phyloP scores from a whole-genome alignment of 1,140 invertebrate genomes.

The Microvelia longipes region DNA sequence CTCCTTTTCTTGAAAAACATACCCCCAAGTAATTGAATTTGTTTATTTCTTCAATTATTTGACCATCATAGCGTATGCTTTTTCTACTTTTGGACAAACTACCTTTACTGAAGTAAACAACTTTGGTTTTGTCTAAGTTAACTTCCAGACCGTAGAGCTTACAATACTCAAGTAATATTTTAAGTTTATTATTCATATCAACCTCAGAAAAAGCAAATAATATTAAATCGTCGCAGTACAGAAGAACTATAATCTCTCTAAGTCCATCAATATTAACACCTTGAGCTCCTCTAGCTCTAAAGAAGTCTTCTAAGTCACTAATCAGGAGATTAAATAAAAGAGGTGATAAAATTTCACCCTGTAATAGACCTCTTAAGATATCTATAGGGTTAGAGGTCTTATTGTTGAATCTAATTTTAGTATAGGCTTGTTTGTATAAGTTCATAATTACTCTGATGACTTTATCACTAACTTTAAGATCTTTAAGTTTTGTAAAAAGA shows the following conservation, averaged over 20 bases:
- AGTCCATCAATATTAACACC: constrained; percentile 10
- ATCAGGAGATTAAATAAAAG: constrained; percentile 17
- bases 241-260: constrained; percentile 4
- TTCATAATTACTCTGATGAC: constrained; percentile 2
- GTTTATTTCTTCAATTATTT: constrained; percentile 1
- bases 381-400: background rate
- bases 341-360: constrained; percentile 13
- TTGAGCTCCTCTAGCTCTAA: constrained; percentile 8
- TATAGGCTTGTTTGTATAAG: constrained; percentile 4
- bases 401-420: constrained; percentile 3
- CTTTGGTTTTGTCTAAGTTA: constrained; percentile 18
- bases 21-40: constrained; percentile 9
- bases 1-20: constrained; percentile 6
- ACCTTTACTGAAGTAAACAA: constrained; percentile 14
- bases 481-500: background rate
- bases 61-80: background rate
- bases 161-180: constrained; percentile 15
- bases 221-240: constrained; percentile 13
- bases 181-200: constrained; percentile 11
- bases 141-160: constrained; percentile 8
- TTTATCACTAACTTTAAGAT: background rate
- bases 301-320: constrained; percentile 15
- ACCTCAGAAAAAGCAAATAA: constrained; percentile 4
- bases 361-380: constrained; percentile 15
- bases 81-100: background rate